phyloP scores from a whole-genome alignment of 2,797 vertebrate genomes.

The Phrynocephalus guinanensis region DNA sequence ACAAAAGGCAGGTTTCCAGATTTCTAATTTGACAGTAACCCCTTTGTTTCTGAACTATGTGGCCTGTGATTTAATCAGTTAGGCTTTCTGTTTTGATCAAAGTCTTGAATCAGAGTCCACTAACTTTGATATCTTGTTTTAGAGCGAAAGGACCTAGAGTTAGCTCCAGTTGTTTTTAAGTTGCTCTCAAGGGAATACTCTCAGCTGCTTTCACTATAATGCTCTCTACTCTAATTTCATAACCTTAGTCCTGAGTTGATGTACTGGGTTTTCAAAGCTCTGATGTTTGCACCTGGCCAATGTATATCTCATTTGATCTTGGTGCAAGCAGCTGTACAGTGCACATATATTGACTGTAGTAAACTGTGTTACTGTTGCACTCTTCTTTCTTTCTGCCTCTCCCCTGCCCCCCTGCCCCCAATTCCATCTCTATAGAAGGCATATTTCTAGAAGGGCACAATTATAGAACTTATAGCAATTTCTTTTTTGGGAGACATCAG shows the following conservation, averaged over 20 bases:
- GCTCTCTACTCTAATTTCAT: not conserved
- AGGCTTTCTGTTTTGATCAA: not conserved
- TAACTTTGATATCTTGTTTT: not conserved
- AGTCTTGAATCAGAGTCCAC: slow-evolving; percentile 16
- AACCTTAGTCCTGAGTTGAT: slow-evolving; percentile 29
- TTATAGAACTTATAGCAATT: not conserved
- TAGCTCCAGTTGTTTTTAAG: slow-evolving; percentile 20
- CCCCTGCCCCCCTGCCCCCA: not conserved
- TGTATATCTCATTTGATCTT: slow-evolving; percentile 25
- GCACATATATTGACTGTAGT: not conserved
- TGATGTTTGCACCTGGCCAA: slow-evolving; percentile 30
- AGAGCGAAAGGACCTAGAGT: slow-evolving; percentile 17
- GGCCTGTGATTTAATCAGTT: not conserved
- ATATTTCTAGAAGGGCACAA: slow-evolving; percentile 25
- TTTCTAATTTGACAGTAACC: slow-evolving; percentile 16
- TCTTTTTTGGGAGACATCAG: slow-evolving; percentile 21
- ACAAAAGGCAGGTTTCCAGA: not conserved
- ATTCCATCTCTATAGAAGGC: not conserved
- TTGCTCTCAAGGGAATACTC: slow-evolving; percentile 27
- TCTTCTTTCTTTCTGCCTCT: not conserved
- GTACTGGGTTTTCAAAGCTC: slow-evolving; percentile 16
- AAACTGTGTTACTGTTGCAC: slow-evolving; percentile 16
- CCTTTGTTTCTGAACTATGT: slow-evolving; percentile 24
- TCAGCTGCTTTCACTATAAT: slow-evolving; percentile 37
- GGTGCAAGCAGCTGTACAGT: slow-evolving; percentile 19